Conservation (phyloP, 92 coral and sea anemone species). For the Heliopora coerulea region DNA sequence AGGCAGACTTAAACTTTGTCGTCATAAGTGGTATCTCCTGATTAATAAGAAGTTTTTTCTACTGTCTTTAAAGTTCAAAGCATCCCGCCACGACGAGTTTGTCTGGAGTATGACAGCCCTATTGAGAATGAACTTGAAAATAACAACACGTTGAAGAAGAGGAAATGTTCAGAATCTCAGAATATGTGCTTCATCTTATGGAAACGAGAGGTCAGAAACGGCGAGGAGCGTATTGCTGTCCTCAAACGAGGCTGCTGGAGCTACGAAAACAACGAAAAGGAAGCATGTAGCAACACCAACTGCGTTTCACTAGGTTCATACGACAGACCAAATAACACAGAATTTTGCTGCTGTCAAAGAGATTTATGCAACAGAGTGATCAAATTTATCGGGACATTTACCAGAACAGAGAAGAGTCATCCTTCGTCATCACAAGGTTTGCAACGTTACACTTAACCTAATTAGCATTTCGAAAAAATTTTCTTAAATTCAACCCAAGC, state of each 20-base stretch:
- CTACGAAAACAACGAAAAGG: conserved; percentile 12
- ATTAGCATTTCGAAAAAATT: too few relatives aligned
- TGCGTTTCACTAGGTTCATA: conserved; percentile 17
- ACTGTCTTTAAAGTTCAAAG: conserved; percentile 1
- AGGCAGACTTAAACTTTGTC: too few relatives aligned
- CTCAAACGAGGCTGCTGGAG: conserved; percentile 25
- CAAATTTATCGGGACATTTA: conserved; percentile 21
- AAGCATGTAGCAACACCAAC: conserved; percentile 15
- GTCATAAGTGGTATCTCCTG: too few relatives aligned
- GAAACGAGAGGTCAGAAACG: conserved; percentile 13
- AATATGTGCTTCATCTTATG: conserved; percentile 26
- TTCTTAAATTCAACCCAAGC: too few relatives aligned
- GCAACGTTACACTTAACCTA: too few relatives aligned
- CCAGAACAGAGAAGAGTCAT: neutral
- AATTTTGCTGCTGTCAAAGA: conserved; percentile 77
- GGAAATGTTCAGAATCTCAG: neutral
- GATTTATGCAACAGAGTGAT: conserved; percentile 73
- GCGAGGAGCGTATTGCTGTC: neutral
- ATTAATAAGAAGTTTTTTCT: too few relatives aligned
- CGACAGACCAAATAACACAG: conserved; percentile 52
- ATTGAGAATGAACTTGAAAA: neutral
- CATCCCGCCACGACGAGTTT: conserved; percentile 16
- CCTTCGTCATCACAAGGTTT: neutral
- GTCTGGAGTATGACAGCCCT: conserved; percentile 5
- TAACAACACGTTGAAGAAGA: neutral